Conservation (phyloP, 92 coral and sea anemone species). For the Blastomussa wellsi region DNA sequence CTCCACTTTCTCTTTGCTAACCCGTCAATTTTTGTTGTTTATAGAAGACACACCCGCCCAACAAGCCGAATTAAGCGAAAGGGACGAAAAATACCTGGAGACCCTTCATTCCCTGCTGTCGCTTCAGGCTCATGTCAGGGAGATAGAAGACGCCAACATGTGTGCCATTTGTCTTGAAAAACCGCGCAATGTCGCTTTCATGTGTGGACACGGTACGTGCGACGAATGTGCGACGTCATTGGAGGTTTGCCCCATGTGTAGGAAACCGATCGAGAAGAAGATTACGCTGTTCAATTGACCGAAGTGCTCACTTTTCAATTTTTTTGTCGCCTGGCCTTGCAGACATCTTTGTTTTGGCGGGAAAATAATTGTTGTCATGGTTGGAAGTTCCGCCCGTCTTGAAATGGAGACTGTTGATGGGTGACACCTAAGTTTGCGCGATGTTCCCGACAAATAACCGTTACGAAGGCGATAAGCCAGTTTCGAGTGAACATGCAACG, state of each 20-base stretch:
- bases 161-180: slow-evolving; percentile 83
- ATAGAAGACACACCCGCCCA: slow-evolving; percentile 12
- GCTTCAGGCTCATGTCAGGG: slow-evolving; percentile 77
- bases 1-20: neutral
- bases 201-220: slow-evolving; percentile 88
- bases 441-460: neutral
- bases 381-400: neutral
- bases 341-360: neutral
- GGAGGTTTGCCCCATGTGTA: slow-evolving; percentile 75
- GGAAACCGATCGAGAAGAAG: slow-evolving; percentile 75
- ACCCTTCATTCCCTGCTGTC: slow-evolving; percentile 69
- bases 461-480: neutral
- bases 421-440: neutral
- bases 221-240: slow-evolving; percentile 58
- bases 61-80: slow-evolving; percentile 33
- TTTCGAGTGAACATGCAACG: neutral
- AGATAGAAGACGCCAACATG: slow-evolving; percentile 78
- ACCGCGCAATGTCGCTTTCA: slow-evolving; percentile 69
- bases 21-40: neutral
- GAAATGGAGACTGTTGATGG: neutral
- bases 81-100: slow-evolving; percentile 65
- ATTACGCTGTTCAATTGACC: slow-evolving; percentile 65
- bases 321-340: neutral
- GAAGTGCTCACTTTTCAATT: no score
- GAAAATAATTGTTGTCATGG: neutral